Evolutionary conservation across 1,140 invertebrate genomes (phyloP).

Genomic region (Drosophila lacertosa): DNA sequence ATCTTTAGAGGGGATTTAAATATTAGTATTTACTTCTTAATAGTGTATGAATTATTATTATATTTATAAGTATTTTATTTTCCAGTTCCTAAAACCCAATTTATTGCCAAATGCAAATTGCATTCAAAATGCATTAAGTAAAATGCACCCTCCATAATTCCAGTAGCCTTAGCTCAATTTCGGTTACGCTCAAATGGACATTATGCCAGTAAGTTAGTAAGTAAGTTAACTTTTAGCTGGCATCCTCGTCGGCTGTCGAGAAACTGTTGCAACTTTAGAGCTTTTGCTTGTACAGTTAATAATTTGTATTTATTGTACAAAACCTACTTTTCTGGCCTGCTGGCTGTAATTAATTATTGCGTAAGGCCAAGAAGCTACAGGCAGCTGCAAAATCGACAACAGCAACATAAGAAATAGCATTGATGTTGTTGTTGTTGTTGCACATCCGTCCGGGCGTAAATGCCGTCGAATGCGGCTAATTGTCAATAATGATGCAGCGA

Average conservation of each 20-base stretch:
- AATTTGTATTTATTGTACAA: conserved; percentile 68
- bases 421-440: conserved; percentile 50
- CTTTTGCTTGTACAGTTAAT: conserved; percentile 66
- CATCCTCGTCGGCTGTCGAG: conserved; percentile 35
- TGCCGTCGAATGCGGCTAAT: conserved; percentile 78
- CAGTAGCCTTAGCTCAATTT: neutral
- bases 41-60: no score
- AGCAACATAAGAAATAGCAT: conserved; percentile 34
- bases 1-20: no score
- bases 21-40: no score
- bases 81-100: no score
- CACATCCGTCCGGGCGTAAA: conserved; percentile 67
- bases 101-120: conserved; percentile 30
- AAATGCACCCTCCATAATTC: neutral
- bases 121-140: neutral
- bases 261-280: no score
- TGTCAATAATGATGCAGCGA: conserved; percentile 81
- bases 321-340: conserved; percentile 74
- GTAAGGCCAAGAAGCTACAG: conserved; percentile 71
- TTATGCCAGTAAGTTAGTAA: conserved; percentile 33
- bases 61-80: no score
- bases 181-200: conserved; percentile 69
- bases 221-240: no score
- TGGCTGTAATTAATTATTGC: conserved; percentile 76
- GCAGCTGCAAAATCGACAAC: conserved; percentile 44